These are phyloP conservation scores for Hydriomena furcata DNA, from an alignment of 2,888 invertebrate genomes.

Conservation along the genomic window DNA sequence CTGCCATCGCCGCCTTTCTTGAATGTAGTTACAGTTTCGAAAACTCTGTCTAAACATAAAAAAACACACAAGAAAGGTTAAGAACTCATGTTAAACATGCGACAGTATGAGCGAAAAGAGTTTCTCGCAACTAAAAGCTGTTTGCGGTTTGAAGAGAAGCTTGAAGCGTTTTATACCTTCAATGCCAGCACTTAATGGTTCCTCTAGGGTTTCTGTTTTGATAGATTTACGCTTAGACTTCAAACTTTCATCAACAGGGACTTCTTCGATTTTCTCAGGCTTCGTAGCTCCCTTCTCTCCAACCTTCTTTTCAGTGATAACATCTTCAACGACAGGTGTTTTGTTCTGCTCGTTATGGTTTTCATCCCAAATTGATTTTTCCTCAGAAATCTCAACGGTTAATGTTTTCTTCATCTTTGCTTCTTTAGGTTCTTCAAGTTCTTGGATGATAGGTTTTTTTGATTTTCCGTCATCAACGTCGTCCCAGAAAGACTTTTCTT, in stretches of 20 bases:
- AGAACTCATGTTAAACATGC: conserved; percentile 78
- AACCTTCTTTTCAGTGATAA: conserved; percentile 52
- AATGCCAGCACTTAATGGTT: conserved; percentile 77
- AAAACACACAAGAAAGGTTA: conserved; percentile 79
- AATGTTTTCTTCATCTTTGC: conserved; percentile 46
- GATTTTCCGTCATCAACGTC: conserved; percentile 53
- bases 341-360: conserved; percentile 63
- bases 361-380: conserved; percentile 71
- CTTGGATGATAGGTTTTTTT: conserved; percentile 51
- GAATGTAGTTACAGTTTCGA: conserved; percentile 82
- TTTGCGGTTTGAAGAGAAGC: conserved; percentile 67
- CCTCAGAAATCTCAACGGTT: conserved; percentile 57
- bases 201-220: conserved; percentile 71
- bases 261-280: conserved; percentile 67
- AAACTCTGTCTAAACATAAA: conserved; percentile 82
- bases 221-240: conserved; percentile 72
- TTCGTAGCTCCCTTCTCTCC: conserved; percentile 60
- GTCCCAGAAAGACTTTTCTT: conserved; percentile 61
- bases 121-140: conserved; percentile 70
- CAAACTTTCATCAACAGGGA: conserved; percentile 60
- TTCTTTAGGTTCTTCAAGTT: conserved; percentile 46
- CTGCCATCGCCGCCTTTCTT: conserved; percentile 76
- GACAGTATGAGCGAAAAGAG: conserved; percentile 61
- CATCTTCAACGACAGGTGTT: conserved; percentile 57
- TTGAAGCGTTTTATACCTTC: conserved; percentile 76